Evolutionary conservation across 2,797 vertebrate species (phyloP), one percentile per base, ranked within the genome.

Genomic region (Perodicticus potto): DNA sequence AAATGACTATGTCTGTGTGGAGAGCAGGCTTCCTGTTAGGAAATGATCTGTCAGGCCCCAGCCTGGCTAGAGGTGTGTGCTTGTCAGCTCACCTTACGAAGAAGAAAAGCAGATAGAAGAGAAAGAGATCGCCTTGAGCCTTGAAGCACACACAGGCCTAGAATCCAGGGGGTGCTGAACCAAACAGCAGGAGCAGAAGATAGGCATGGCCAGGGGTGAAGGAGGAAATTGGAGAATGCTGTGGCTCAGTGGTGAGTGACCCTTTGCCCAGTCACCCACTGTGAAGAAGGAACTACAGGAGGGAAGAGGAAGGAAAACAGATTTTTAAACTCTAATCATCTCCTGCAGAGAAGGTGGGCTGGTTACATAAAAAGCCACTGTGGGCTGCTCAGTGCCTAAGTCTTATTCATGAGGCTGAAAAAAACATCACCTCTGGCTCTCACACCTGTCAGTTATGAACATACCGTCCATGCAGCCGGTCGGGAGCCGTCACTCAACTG

Each of bases 321-420:
- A 55, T 45, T 83, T 86, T 85, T 78, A 73, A 91, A 81, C 7
- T 59, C 85, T 76, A 53, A 37, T 8, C 19, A 0, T 43, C 34
- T 81, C 40, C 91, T 87, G n/a, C 45, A 45, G 91, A 84, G 86
- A 92, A 94, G 67, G 77, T 85, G 78, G 49, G 29, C 59, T 95
- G 85, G 16, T 90, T 72, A 73, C 43, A 49, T 65, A 55, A 77
- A 86, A 57, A 25, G 22, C 45, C n/a, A 8, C 55, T 94, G 72
- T 55, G 61, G 49, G 53, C 45, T 89, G 45, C 67, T 76, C 45
- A 2, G 0, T 43, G 80, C 45, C 53, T 37, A 27, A 67, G n/a
- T 53, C 94, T 83, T 45, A 57, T 72, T 65, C n/a, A 5, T 4
- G 22, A 73, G 40, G n/a, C 81, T 57, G n/a, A 77, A 90, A 81